Percentiles rank a stretch among this genome's conserved stretches.
Conservation (phyloP, 2,113 vertebrate species). For the Takifugu bimaculatus region DNA sequence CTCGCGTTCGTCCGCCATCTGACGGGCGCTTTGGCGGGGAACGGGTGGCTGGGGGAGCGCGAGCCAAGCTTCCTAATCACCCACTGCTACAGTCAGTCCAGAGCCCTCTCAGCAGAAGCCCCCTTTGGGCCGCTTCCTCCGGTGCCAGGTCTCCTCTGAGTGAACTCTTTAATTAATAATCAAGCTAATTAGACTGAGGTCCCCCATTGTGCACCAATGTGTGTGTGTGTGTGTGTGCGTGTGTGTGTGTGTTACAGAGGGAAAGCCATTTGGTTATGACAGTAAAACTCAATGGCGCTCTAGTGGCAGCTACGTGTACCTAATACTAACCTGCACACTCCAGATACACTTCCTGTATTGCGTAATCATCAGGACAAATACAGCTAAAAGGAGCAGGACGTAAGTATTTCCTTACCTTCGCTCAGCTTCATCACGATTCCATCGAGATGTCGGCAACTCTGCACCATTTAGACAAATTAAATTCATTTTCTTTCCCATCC, state of each 20-base stretch:
- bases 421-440: no score
- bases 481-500: no score
- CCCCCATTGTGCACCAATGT: constrained; percentile 50
- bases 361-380: constrained; percentile 44
- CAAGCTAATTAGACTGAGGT: constrained; percentile 70
- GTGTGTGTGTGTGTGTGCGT: constrained; percentile 3
- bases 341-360: constrained; percentile 49
- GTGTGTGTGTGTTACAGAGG: neutral
- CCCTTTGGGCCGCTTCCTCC: constrained; percentile 56
- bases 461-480: no score
- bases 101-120: constrained; percentile 55
- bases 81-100: constrained; percentile 56
- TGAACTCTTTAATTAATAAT: constrained; percentile 74
- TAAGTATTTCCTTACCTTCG: no score
- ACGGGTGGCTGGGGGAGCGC: constrained; percentile 20
- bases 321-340: constrained; percentile 42
- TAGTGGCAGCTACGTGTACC: constrained; percentile 57
- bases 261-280: constrained; percentile 33
- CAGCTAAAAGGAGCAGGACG: constrained; percentile 3
- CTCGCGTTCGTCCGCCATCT: neutral
- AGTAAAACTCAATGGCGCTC: constrained; percentile 66
- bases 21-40: neutral
- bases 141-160: constrained; percentile 59
- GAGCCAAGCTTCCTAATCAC: constrained; percentile 55
- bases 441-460: no score